Evolutionary conservation across 2,888 invertebrate species (phyloP), one percentile per base, ranked within the genome.

Genomic region (Mamestra brassicae): DNA sequence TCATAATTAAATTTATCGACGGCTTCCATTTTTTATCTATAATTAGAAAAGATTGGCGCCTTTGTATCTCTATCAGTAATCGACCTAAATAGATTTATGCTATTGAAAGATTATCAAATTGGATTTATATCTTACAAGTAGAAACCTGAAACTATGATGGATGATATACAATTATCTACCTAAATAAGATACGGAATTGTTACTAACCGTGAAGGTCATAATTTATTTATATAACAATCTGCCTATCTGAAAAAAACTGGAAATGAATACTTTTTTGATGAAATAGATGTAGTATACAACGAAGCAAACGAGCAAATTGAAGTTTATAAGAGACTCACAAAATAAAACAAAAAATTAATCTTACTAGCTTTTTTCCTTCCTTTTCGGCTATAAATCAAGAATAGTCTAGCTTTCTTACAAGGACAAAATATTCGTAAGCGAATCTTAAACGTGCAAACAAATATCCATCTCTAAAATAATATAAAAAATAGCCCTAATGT

Each of bases 1-100:
- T 78, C 82, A 38, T 36, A 66, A 61, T 61, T 64, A 57, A 63
- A 67, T 52, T 64, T 74, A 80, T 67, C 65, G 34, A 57, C 5
- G 52, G 62, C 69, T 84, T 58, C 80, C 58, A 78, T 47, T 63
- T 54, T 62, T 47, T 26, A 66, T 60, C 80, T 55, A 69, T 66
- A 69, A 80, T 80, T 65, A 57, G 74, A 64, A 72, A 58, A 60
- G 66, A 83, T 79, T 80, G 68, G 58, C n/a, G 52, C 42, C 58
- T 58, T 58, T 80, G 6, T 77, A 81, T 71, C 47, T 34, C 2
- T 69, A 70, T 57, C 76, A 80, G 47, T 57, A 63, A 63, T 76
- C 68, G 77, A 84, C 82, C 81, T 76, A 84, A 84, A 81, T 81
- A 71, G n/a, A 68, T 69, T 38, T 71, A 58, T 66, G 17, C n/a